phyloP scores from a whole-genome alignment of 2,113 vertebrate genomes.

The Cavia porcellus region DNA sequence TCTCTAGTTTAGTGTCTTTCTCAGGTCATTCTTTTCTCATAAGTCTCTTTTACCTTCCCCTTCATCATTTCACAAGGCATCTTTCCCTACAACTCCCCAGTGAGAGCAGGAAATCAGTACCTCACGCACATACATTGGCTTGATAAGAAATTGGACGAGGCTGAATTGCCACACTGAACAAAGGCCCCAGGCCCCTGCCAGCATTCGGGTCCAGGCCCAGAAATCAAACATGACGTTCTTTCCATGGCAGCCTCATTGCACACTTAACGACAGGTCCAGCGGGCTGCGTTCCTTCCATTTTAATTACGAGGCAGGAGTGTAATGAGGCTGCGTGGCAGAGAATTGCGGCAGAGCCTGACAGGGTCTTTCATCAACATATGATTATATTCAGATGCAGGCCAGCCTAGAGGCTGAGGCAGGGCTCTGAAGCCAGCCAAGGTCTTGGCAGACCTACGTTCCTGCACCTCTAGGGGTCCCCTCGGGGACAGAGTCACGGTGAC shows the following conservation, averaged over 20 bases:
- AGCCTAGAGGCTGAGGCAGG: neutral
- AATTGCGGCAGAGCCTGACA: slow-evolving; percentile 69
- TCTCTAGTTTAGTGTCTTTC: neutral
- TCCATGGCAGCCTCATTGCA: neutral
- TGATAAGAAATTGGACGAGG: slow-evolving; percentile 1
- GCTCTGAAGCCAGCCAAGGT: slow-evolving; percentile 45
- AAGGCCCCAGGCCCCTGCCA: slow-evolving; percentile 56
- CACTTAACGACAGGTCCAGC: neutral
- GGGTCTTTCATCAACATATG: slow-evolving; percentile 69
- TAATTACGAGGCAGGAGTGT: slow-evolving; percentile 74
- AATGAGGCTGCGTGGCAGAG: slow-evolving; percentile 56
- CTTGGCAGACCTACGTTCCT: slow-evolving; percentile 51
- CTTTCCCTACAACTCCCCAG: neutral
- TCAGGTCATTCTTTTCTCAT: neutral
- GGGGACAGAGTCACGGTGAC: slow-evolving; percentile 21
- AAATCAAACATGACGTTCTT: slow-evolving; percentile 25
- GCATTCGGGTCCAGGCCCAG: slow-evolving; percentile 49
- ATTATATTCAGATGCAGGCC: slow-evolving; percentile 54
- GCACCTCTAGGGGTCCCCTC: neutral
- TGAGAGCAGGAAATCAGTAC: neutral
- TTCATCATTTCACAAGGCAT: neutral
- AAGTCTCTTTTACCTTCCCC: neutral
- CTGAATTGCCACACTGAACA: neutral
- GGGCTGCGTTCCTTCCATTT: slow-evolving; percentile 76
- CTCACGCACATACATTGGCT: neutral